Percentiles rank a stretch among this genome's conserved stretches.
These are phyloP conservation scores for Zoanthus sansibaricus DNA, from an alignment of 92 coral and sea anemone species.

Conservation along the genomic window DNA sequence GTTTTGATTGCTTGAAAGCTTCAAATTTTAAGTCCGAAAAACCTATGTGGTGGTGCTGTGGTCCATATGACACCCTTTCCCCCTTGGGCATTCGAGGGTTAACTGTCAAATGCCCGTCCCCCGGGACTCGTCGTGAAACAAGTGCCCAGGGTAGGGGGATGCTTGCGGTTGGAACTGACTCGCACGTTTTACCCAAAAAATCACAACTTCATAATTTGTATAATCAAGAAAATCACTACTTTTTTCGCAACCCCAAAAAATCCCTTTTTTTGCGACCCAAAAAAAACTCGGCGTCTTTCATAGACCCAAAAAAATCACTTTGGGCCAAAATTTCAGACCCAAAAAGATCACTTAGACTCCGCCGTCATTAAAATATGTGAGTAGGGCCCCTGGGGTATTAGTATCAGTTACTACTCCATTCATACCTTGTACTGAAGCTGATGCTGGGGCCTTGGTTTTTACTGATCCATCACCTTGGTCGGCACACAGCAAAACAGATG, in stretches of 20 bases:
- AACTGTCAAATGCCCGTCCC: too few relatives aligned
- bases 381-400: slow-evolving; percentile 21
- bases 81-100: too few relatives aligned
- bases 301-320: slow-evolving; percentile 3
- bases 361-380: slow-evolving; percentile 3
- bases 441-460: slow-evolving; percentile 38
- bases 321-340: not conserved
- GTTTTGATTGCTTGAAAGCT: too few relatives aligned
- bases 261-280: too few relatives aligned
- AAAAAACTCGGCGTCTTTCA: not conserved
- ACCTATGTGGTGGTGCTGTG: too few relatives aligned
- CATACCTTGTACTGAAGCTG: slow-evolving; percentile 39
- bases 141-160: too few relatives aligned
- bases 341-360: slow-evolving; percentile 1
- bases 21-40: too few relatives aligned
- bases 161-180: too few relatives aligned
- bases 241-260: too few relatives aligned
- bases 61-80: too few relatives aligned
- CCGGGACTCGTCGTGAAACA: too few relatives aligned
- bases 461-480: slow-evolving; percentile 38
- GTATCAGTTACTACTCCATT: slow-evolving; percentile 43
- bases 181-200: not conserved
- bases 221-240: not conserved
- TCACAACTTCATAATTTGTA: not conserved
- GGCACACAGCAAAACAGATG: slow-evolving; percentile 33